Percentiles rank a stretch among this genome's conserved stretches.
Evolutionary conservation across 64 coral and sea anemone genomes (phyloP).

Genomic region (Montipora cactus): DNA sequence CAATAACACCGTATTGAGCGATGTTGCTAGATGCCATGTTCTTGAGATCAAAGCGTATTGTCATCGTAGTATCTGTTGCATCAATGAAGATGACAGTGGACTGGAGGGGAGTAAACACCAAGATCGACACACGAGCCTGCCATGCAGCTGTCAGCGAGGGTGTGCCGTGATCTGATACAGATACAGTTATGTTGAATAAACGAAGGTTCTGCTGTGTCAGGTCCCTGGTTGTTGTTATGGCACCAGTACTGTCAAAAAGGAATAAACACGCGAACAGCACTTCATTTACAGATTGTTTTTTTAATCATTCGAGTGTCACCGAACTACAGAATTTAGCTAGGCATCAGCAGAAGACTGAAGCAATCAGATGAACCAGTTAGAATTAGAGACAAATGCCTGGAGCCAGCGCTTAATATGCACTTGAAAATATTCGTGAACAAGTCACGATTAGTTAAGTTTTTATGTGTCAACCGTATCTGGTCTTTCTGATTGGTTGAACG

Average conservation of each 20-base stretch:
- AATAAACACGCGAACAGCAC: not conserved
- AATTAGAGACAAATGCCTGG: no score
- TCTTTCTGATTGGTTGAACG: no score
- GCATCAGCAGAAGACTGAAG: no score
- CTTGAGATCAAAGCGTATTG: conserved; percentile 67
- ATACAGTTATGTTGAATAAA: conserved; percentile 75
- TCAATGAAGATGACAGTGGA: conserved; percentile 69
- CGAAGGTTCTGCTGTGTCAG: conserved; percentile 66
- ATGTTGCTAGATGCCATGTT: conserved; percentile 76
- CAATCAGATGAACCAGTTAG: no score
- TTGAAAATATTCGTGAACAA: no score
- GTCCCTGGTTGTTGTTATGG: conserved; percentile 29
- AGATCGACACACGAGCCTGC: conserved; percentile 65
- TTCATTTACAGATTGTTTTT: not conserved
- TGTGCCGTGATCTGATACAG: conserved; percentile 74
- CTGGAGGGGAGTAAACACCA: conserved; percentile 64
- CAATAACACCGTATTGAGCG: conserved; percentile 79
- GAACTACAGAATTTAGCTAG: no score
- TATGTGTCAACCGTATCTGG: no score
- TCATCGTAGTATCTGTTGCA: conserved; percentile 65
- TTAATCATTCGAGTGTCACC: no score
- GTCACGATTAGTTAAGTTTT: no score
- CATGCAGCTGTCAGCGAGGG: conserved; percentile 46
- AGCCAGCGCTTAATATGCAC: no score
- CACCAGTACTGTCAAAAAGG: conserved; percentile 62